Evolutionary conservation across 1,140 invertebrate species (phyloP).

Genomic region (Bombus pascuorum): DNA sequence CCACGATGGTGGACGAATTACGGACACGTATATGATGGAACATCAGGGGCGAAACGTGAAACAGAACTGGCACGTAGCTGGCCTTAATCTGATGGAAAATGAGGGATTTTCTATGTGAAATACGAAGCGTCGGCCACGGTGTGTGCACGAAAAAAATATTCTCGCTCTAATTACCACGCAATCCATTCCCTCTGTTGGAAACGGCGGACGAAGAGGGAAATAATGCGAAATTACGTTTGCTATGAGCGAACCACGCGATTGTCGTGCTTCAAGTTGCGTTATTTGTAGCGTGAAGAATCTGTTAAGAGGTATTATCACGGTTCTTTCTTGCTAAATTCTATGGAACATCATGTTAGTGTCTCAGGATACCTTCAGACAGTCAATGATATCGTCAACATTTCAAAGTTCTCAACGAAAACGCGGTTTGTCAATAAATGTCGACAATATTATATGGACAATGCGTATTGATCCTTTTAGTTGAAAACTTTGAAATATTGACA

Average conservation of each 20-base stretch:
- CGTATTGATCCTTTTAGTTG: no score
- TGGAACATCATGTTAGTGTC: no score
- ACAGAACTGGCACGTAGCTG: slow-evolving; percentile 8
- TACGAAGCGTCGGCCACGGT: background rate
- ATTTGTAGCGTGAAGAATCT: background rate
- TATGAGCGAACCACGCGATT: background rate
- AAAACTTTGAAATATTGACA: no score
- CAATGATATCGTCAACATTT: no score
- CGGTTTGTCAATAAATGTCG: no score
- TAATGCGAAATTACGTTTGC: background rate
- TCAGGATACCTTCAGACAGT: no score
- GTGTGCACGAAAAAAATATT: background rate
- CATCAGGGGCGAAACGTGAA: background rate
- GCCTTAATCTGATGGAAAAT: slow-evolving; percentile 29
- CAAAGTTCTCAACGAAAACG: no score
- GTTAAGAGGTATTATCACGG: background rate
- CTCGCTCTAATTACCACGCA: slow-evolving; percentile 14
- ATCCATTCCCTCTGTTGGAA: background rate
- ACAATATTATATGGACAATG: no score
- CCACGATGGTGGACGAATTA: background rate
- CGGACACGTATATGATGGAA: background rate
- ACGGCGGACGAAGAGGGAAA: background rate
- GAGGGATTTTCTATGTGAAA: slow-evolving; percentile 37
- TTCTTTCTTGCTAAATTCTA: background rate
- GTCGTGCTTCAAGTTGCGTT: background rate